Base-by-base conservation (phyloP, 2,113 vertebrate genomes). In the Nothoprocta perdicaria region DNA sequence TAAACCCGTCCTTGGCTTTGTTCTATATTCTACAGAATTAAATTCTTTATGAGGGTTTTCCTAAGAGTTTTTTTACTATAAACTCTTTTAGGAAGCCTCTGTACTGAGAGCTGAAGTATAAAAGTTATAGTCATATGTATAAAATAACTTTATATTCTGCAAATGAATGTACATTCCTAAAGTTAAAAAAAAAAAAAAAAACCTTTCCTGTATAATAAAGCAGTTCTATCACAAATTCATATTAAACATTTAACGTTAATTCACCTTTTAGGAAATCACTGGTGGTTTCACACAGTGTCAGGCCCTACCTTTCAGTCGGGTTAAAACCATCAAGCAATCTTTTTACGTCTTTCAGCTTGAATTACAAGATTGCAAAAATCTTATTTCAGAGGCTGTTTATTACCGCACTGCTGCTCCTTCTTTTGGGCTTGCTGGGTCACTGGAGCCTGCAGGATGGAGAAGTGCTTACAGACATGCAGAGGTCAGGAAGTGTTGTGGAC, bases 401-500 rank as follows among this genome's bases (percentile, higher is more conserved):
- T 89, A 90, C 89, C 11, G 5, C 53, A 5, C 80, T 93, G 68
- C 77, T 96, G 90, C 89, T 94, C 35, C 89, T 96, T 35, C 85
- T 92, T 93, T 95, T 95, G 91, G 90, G 80, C 73, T 96, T 94
- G 79, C 86, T 96, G 38, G 93, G 94, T 97, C 96, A 97, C 58
- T 95, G 80, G 96, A 97, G 97, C 97, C 97, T 97, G 94, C 80
- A 97, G 98, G 97, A 93, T 95, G 86, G 90, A 89, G 95, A 97
- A 96, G 95, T 97, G 93, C 97, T 98, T 97, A 95, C 61, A 95
- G 97, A 90, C 95, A 73, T 95, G 96, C 95, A 96, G 89, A 96
- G 97, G 97, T 97, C 97, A 96, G 24, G 84, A 95, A 93, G 83
- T 92, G 94, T 80, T 93, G 88, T 86, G 93, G 96, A 93, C 96